Percentiles rank a stretch among this genome's conserved stretches.
Conservation (phyloP, 2,113 vertebrate species). For the Merops nubicus region DNA sequence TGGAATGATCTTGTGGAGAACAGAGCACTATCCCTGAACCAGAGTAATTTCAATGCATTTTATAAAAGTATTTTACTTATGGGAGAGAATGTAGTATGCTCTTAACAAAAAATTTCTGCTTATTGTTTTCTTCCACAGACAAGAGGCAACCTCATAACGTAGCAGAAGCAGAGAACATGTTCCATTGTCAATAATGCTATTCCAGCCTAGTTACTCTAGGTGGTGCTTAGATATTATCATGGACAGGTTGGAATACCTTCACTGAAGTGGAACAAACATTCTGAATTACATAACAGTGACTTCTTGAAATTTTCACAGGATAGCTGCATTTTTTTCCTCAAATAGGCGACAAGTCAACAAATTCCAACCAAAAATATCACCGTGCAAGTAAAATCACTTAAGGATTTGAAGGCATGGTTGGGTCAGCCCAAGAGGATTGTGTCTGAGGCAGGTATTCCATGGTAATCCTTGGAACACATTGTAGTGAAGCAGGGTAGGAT, state of each 20-base stretch:
- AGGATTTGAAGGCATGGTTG: accelerated
- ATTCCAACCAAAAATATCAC: background rate
- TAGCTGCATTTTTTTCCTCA: background rate
- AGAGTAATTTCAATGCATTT: background rate
- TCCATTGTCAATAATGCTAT: background rate
- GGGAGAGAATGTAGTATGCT: background rate
- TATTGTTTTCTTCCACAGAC: background rate
- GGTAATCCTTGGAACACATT: background rate
- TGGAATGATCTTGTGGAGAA: background rate
- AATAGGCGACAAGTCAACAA: background rate
- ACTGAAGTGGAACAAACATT: background rate
- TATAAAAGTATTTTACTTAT: background rate
- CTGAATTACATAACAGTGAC: background rate
- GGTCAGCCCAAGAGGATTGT: background rate
- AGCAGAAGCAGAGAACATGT: background rate
- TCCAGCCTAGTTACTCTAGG: background rate
- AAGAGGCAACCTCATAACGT: background rate
- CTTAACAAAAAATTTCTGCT: background rate
- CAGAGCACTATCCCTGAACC: background rate
- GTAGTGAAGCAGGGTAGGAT: too few relatives aligned
- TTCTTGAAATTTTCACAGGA: background rate
- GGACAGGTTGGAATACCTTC: background rate
- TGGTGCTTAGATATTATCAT: background rate
- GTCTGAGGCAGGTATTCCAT: background rate
- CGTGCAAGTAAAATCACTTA: accelerated